Evolutionary conservation across 1,140 invertebrate genomes (phyloP), one percentile per base, ranked within the genome.

Genomic region (Zaprionus camerounensis): DNA sequence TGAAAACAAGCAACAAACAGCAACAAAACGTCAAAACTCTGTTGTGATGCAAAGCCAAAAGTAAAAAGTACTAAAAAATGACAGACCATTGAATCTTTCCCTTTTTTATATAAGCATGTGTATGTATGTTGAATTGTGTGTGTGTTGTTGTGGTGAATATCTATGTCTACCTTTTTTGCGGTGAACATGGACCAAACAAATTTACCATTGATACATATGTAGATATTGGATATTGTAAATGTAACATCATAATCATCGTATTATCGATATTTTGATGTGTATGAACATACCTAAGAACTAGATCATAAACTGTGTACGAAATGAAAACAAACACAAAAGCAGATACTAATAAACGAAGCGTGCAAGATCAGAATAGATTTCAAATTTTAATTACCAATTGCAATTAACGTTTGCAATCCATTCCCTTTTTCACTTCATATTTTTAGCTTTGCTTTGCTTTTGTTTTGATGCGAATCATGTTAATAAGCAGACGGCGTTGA

Each of bases 1-100:
- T 78, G 64, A 70, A 76, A 76, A 81, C 63, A 78, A 78, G 81
- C 64, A 69, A 77, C 66, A 82, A 68, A 79, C 65, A 80, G 81
- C 56, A 85, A 75, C 68, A 78, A 71, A 75, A 81, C 41, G 28
- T 56, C 70, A 74, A 69, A 76, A 71, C 20, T 51, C 51, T 75
- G 72, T 75, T 65, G 67, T 71, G 61, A 63, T 73, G 36, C 67
- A 66, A 74, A 64, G 68, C 36, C 44, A 34, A 34, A 34, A 64
- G 36, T 15, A 15, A 15, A 68, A 76, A 17, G 66, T 56, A 76
- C 57, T 77, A 56, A 71, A 63, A 55, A 67, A 63, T 55, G 56
- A 49, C 34, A 51, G 53, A 31, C 34, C 38, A 67, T 55, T 64
- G 65, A 34, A 73, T 73, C 31, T 74, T 34, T 68, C 57, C 26